Conservation (phyloP, 2,113 vertebrate species). For the Blennius ocellaris region DNA sequence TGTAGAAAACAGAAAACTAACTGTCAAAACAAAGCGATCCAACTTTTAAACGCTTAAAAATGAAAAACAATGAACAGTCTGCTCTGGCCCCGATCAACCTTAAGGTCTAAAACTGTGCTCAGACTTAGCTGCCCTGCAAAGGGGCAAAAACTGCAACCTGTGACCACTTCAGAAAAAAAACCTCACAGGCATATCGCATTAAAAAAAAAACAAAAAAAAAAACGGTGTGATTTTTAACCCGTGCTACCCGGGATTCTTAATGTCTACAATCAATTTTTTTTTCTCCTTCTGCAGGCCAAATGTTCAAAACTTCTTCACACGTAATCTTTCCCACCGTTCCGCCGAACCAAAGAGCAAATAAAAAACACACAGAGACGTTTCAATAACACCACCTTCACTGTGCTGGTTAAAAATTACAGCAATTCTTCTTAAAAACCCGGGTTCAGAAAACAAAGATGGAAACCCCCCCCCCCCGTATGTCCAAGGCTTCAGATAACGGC, state of each 20-base stretch:
- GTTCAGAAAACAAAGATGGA: not conserved
- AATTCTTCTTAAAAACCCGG: not conserved
- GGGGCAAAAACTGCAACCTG: conserved; percentile 16
- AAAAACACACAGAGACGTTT: conserved; percentile 1
- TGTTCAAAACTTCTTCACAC: conserved; percentile 23
- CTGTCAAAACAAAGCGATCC: conserved; percentile 14
- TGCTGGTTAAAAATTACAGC: not conserved
- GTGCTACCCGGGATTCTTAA: not conserved
- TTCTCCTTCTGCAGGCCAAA: conserved; percentile 28
- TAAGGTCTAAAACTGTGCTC: conserved; percentile 46
- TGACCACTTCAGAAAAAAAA: not conserved
- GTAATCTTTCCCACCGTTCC: conserved; percentile 1
- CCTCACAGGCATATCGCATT: conserved; percentile 6
- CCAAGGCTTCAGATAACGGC: not conserved
- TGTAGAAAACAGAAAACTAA: conserved; percentile 44
- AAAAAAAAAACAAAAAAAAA: not conserved
- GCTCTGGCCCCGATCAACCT: conserved; percentile 48
- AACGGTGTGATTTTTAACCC: conserved; percentile 6
- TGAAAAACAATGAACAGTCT: not conserved
- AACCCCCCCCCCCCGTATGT: not conserved
- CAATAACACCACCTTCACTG: not conserved
- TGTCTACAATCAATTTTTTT: not conserved
- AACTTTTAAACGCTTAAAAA: conserved; percentile 1
- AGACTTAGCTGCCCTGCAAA: conserved; percentile 24
- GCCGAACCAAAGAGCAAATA: conserved; percentile 16